Evolutionary conservation across 2,797 vertebrate genomes (phyloP).

Genomic region (Corythornis leucogaster): DNA sequence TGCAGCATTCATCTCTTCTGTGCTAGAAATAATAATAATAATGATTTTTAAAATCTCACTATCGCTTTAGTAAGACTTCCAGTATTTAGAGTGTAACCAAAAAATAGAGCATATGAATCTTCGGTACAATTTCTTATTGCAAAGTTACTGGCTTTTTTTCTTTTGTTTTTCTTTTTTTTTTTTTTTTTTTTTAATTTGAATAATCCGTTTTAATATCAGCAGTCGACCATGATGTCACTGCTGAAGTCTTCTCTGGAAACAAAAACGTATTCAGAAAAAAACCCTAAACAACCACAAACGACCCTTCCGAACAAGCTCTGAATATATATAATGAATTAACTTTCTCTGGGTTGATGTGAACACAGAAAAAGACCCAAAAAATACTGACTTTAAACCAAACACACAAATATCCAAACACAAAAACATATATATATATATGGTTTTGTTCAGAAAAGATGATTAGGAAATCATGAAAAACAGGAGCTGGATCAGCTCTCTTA

Average conservation of each 20-base stretch:
- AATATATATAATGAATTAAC: slow-evolving; percentile 66
- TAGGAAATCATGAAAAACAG: slow-evolving; percentile 49
- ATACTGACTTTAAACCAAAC: slow-evolving; percentile 44
- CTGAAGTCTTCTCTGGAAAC: slow-evolving; percentile 59
- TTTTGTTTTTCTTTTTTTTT: not conserved
- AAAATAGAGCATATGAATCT: slow-evolving; percentile 72
- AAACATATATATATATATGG: not conserved
- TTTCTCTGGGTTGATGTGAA: slow-evolving; percentile 58
- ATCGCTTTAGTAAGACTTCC: slow-evolving; percentile 79
- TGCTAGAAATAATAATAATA: slow-evolving; percentile 72
- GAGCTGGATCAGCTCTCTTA: slow-evolving; percentile 76
- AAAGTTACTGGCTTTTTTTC: slow-evolving; percentile 58
- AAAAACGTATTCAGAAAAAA: slow-evolving; percentile 58
- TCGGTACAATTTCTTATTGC: slow-evolving; percentile 65
- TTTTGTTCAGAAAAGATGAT: slow-evolving; percentile 60
- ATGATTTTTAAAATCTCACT: not conserved
- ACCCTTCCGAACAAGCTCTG: slow-evolving; percentile 50
- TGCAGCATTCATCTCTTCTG: slow-evolving; percentile 81
- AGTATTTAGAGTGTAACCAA: slow-evolving; percentile 73
- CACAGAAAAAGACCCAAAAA: not conserved
- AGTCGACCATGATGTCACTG: slow-evolving; percentile 68
- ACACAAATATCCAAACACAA: slow-evolving; percentile 21
- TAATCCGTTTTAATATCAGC: slow-evolving; percentile 62
- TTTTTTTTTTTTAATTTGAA: slow-evolving; percentile 60
- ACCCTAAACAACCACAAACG: not conserved